phyloP scores from a whole-genome alignment of 2,113 vertebrate genomes.

The Hyaena hyaena region DNA sequence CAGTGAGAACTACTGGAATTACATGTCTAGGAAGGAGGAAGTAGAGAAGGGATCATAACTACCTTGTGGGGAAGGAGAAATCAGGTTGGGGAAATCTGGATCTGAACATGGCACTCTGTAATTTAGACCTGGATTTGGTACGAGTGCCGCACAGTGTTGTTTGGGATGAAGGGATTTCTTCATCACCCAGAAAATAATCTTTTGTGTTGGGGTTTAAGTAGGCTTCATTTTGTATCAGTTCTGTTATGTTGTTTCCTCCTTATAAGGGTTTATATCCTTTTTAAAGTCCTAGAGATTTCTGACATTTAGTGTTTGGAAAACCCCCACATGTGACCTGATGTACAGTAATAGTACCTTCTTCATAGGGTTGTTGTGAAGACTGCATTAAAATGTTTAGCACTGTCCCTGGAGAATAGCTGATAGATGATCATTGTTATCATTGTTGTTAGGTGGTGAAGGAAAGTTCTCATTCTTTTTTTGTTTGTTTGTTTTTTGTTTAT shows the following conservation, averaged over 20 bases:
- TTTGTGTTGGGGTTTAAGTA: conserved; percentile 10
- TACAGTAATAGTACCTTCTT: not conserved
- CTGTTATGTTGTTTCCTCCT: not conserved
- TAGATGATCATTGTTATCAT: not conserved
- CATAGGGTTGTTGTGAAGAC: not conserved
- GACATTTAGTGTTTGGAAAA: conserved; percentile 22
- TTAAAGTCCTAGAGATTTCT: conserved; percentile 24
- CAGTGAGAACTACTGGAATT: conserved; percentile 34
- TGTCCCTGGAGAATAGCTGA: not conserved
- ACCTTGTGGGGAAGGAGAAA: conserved; percentile 22
- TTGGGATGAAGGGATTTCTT: conserved; percentile 18
- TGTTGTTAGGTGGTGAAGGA: not conserved
- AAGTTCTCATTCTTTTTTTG: not conserved
- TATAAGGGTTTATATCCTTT: not conserved
- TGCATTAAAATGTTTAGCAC: not conserved
- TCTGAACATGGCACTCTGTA: not conserved
- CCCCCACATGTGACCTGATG: not conserved
- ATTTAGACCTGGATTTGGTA: conserved; percentile 1
- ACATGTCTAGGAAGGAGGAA: conserved; percentile 39
- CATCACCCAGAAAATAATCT: conserved; percentile 26
- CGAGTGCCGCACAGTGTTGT: not conserved
- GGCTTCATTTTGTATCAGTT: not conserved
- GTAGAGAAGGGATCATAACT: not conserved
- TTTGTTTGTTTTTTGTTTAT: too few relatives aligned
- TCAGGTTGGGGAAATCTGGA: not conserved